These are phyloP conservation scores for Helleia helle DNA, from an alignment of 2,888 invertebrate species.

Conservation along the genomic window DNA sequence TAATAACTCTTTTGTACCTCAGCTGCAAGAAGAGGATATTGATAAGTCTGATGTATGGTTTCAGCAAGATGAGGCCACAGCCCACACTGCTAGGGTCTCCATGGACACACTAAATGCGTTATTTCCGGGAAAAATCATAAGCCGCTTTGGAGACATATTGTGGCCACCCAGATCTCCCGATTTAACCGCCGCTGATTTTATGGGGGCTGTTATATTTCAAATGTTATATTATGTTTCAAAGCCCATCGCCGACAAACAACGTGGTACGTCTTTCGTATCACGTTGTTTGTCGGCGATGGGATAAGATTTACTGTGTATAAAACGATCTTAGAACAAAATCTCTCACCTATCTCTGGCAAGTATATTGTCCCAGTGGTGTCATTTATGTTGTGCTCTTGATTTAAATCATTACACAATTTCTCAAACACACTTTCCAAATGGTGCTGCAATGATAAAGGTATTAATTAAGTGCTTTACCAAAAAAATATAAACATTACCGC, in stretches of 20 bases:
- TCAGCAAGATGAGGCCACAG: not conserved
- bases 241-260: too few relatives aligned
- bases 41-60: constrained; percentile 11
- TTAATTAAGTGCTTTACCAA: not conserved
- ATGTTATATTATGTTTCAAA: too few relatives aligned
- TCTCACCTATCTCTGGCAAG: constrained; percentile 67
- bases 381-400: constrained; percentile 43
- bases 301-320: too few relatives aligned
- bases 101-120: constrained; percentile 11
- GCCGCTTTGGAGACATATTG: constrained; percentile 10
- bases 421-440: constrained; percentile 44
- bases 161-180: constrained; percentile 4
- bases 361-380: constrained; percentile 41
- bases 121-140: constrained; percentile 9
- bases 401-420: constrained; percentile 57
- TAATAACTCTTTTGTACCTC: not conserved
- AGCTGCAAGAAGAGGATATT: constrained; percentile 5
- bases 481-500: too few relatives aligned
- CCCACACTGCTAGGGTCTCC: constrained; percentile 9
- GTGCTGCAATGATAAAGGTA: constrained; percentile 28
- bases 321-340: too few relatives aligned
- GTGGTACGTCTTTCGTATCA: too few relatives aligned
- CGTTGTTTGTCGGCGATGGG: too few relatives aligned
- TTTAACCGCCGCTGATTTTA: constrained; percentile 1
- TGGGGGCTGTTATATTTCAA: too few relatives aligned